Evolutionary conservation across 2,888 invertebrate genomes (phyloP), one percentile per base, ranked within the genome.

Genomic region (Pollenia angustigena): DNA sequence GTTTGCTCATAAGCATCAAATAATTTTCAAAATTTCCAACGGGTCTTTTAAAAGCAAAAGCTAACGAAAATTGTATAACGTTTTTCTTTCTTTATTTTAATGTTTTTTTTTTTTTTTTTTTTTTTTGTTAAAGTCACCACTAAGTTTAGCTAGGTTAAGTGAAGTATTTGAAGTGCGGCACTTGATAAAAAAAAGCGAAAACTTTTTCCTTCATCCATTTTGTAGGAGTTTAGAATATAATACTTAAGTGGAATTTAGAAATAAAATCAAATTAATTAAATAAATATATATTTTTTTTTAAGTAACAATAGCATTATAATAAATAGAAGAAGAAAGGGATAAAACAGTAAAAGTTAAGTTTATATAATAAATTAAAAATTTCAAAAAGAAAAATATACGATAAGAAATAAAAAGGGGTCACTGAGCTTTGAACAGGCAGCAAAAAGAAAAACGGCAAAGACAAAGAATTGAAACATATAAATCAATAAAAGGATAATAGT

Each of bases 151-250:
- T 71, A 46, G 80, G 80, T 81, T 81, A 85, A 81, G 75, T 81
- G 85, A 85, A 85, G 85, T 85, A 80, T 85, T 76, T 85, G 75
- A 81, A 80, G 71, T 85, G 85, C 76, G 85, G 64, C 80, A 81
- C 69, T 81, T 85, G 54, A 64, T 40, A 66, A 56, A 75, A 56
- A 69, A 68, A 60, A 75, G n/a, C 9, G 14, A 62, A 80, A 71
- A 80, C 48, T 60, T 80, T 80, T 69, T 64, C 3, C 42, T 58
- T 3, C 10, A n/a, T 69, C 16, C 42, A 44, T 60, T 60, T 54
- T 52, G 64, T 11, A 7, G 23, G 48, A 68, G 50, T 50, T 58
- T 68, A 11, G 12, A 66, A 40, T 66, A 74, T 56, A 56, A 54
- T 81, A 23, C 56, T 74, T 40, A 48, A 79, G 58, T 58, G 23